Conservation (phyloP, 2,113 vertebrate genomes). For the Brienomyrus brachyistius region DNA sequence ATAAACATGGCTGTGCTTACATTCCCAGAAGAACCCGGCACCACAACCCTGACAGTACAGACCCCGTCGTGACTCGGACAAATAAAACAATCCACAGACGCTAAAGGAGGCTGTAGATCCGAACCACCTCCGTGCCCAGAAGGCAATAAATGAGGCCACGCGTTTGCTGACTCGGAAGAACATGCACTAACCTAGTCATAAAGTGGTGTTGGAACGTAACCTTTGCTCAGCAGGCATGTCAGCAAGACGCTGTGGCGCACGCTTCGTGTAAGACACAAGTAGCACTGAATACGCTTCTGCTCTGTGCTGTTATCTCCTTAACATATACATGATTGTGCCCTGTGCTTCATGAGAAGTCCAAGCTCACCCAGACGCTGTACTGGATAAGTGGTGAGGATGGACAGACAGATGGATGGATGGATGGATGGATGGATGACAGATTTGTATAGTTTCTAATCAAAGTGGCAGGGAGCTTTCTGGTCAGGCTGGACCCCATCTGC, state of each 20-base stretch:
- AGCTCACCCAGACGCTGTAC: background rate
- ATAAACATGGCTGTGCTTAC: background rate
- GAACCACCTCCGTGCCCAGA: constrained; percentile 46
- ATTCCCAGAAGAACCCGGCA: background rate
- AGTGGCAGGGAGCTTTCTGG: background rate
- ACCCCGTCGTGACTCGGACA: background rate
- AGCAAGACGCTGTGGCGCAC: constrained; percentile 39
- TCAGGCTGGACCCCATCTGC: background rate
- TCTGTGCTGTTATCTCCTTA: background rate
- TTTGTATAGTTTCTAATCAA: background rate
- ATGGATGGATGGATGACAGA: background rate
- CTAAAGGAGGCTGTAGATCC: background rate
- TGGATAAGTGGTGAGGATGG: background rate
- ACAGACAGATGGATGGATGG: background rate
- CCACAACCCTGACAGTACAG: background rate
- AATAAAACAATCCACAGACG: constrained; percentile 2
- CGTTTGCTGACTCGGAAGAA: constrained; percentile 41
- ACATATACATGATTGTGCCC: background rate
- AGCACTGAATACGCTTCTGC: background rate
- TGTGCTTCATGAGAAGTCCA: background rate
- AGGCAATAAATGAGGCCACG: constrained; percentile 50
- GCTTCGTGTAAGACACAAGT: constrained; percentile 14
- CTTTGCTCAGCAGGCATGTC: constrained; percentile 54
- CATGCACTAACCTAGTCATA: constrained; percentile 41
- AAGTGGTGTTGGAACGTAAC: constrained; percentile 62